phyloP scores from a whole-genome alignment of 2,113 vertebrate genomes.

The Calyptommatus sinebrachiatus region DNA sequence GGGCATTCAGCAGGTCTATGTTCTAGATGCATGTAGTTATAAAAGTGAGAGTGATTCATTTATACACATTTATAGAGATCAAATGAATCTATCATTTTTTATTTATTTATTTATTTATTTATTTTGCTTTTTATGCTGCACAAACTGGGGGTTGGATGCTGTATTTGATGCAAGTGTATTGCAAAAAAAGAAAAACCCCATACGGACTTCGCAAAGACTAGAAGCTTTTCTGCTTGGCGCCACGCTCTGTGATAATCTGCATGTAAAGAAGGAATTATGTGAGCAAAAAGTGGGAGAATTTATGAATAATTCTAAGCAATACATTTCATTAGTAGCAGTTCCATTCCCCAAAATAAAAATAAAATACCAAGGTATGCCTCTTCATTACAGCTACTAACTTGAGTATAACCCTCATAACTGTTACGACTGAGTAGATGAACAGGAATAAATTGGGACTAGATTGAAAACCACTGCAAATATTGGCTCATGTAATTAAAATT shows the following conservation, averaged over 20 bases:
- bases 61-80: not conserved
- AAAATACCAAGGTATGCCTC: not conserved
- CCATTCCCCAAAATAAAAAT: not conserved
- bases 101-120: not conserved
- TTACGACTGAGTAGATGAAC: not conserved
- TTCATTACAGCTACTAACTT: not conserved
- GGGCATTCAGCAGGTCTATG: not conserved
- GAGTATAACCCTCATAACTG: not conserved
- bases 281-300: not conserved
- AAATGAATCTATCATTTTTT: not conserved
- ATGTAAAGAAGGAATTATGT: not conserved
- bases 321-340: not conserved
- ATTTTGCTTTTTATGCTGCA: not conserved
- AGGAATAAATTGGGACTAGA: not conserved
- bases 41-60: not conserved
- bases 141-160: not conserved
- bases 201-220: not conserved
- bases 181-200: not conserved
- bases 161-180: not conserved
- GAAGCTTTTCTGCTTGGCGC: not conserved
- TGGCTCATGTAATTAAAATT: slow-evolving; percentile 17
- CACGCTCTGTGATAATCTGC: not conserved
- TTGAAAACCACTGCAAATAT: slow-evolving; percentile 9
- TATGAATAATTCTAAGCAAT: not conserved
- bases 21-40: not conserved